Evolutionary conservation across 2,113 vertebrate species (phyloP).

Genomic region (Myotis lucifugus): DNA sequence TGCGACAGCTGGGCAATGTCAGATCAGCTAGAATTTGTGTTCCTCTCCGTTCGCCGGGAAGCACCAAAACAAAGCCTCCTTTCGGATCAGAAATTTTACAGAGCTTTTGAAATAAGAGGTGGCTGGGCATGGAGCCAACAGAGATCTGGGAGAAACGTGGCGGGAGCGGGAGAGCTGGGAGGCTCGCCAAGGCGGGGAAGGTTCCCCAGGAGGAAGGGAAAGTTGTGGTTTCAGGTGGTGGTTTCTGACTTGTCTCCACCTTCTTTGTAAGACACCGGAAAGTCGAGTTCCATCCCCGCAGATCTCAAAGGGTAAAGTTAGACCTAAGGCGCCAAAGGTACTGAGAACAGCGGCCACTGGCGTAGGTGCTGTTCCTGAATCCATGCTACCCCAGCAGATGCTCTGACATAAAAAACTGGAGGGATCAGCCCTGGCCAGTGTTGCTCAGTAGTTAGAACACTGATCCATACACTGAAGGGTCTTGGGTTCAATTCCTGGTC

Average conservation of each 20-base stretch:
- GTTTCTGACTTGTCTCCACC: neutral
- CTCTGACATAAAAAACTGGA: neutral
- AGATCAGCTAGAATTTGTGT: neutral
- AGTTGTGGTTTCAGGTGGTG: neutral
- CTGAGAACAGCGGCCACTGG: neutral
- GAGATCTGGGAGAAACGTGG: neutral
- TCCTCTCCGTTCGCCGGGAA: neutral
- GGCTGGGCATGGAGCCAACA: neutral
- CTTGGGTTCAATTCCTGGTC: too few species aligned
- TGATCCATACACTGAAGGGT: too few species aligned
- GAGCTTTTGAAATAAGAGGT: slow-evolving; percentile 22
- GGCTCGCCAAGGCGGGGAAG: neutral
- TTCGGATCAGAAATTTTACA: slow-evolving; percentile 34
- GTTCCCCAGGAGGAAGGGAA: neutral
- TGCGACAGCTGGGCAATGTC: neutral
- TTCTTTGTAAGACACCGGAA: neutral
- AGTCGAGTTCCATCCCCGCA: neutral
- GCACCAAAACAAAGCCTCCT: neutral
- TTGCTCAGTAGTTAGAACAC: too few species aligned
- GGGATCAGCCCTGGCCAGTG: too few species aligned
- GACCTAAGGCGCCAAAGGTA: too few species aligned
- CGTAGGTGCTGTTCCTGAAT: accelerated
- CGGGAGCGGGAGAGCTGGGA: neutral
- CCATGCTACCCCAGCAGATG: neutral
- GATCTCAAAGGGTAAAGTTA: neutral